These are phyloP conservation scores for Eonycteris spelaea DNA, from an alignment of 2,113 vertebrate species.

Conservation along the genomic window DNA sequence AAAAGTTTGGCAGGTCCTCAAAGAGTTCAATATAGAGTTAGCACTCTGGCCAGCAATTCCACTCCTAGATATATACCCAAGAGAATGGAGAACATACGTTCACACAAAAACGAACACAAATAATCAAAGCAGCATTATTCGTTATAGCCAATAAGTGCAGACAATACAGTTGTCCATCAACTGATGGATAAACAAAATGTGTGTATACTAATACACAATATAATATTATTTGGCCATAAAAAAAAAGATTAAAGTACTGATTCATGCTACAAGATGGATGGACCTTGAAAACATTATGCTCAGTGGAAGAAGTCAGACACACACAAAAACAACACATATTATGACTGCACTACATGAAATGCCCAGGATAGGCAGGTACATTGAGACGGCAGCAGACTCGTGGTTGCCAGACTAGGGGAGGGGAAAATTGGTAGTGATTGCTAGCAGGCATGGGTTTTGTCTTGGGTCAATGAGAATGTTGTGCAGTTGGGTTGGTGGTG, in stretches of 20 bases:
- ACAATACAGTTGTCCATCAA: background rate
- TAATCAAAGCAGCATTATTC: background rate
- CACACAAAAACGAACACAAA: background rate
- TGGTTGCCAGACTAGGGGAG: accelerated
- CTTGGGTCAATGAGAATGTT: background rate
- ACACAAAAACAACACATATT: background rate
- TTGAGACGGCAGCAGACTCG: background rate
- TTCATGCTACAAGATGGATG: no score
- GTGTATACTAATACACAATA: background rate
- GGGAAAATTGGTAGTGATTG: background rate
- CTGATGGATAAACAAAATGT: background rate
- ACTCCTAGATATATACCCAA: background rate
- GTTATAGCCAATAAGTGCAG: background rate
- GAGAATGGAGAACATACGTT: background rate
- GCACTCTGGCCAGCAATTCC: background rate
- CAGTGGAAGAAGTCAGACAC: background rate
- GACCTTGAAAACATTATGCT: background rate
- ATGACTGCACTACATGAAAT: background rate
- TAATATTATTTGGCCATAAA: background rate
- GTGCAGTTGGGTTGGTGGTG: background rate
- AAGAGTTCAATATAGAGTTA: background rate
- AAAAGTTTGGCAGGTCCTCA: background rate
- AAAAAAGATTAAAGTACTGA: background rate
- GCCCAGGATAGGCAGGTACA: background rate
- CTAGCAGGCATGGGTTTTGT: background rate